Evolutionary conservation across 2,113 vertebrate genomes (phyloP), one percentile per base, ranked within the genome.

Genomic region (Pontoporia blainvillei): DNA sequence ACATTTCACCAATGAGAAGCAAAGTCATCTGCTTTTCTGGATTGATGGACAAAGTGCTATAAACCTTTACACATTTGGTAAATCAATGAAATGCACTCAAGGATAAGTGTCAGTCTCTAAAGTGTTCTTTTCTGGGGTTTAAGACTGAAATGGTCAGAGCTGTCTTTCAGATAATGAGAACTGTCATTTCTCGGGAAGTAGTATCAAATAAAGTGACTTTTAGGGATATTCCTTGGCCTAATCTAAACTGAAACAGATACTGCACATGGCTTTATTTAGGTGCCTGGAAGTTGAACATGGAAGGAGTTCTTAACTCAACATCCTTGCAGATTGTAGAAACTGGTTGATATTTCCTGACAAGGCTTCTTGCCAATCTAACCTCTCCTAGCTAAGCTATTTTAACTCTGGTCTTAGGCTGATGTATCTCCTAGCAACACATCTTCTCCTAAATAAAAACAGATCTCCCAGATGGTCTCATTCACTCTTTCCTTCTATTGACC

Each of bases 361-460:
- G 83, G 49, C 62, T 72, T 96, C 57, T 90, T 96, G 89, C 72
- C 93, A 96, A 41, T 84, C 83, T 94, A 84, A 96, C 79, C 86
- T 95, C 89, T 95, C 86, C 31, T 87, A 95, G 89, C 52, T 75
- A 81, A 96, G 69, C 75, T 95, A 91, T 91, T 97, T 95, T 95
- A 93, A 96, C 75, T 87, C 81, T 87, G 79, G 79, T 95, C 76
- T 97, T 88, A 93, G 78, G 52, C 39, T 81, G 71, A 87, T 93
- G 81, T 52, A 92, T 88, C 87, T 95, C 91, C 76, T 96, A 91
- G 82, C 66, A 96, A 83, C 86, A 91, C 31, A 46, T 82, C 91
- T 84, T 91, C 71, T 86, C 67, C 86, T 95, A 84, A 95, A 93
- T 90, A 97, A 95, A 96, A 97, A 71, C 95, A 98, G 90, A 92